phyloP scores from a whole-genome alignment of 1,140 invertebrate genomes.

The Drosophila mojavensis region DNA sequence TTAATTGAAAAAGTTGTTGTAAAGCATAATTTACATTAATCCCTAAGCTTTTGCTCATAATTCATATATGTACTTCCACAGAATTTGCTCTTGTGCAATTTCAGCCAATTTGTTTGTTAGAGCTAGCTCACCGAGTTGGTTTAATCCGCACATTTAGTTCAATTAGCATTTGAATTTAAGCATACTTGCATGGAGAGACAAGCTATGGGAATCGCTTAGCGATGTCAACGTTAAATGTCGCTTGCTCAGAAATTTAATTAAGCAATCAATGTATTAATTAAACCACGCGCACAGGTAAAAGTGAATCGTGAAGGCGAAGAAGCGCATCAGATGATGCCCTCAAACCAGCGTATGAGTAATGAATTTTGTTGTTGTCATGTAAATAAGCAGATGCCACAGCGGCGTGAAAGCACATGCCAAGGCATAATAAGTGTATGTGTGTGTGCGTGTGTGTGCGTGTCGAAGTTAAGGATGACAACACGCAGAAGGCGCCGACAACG shows the following conservation, averaged over 20 bases:
- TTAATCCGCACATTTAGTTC: not conserved
- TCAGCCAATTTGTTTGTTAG: too few species aligned
- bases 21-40: too few species aligned
- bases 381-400: conserved; percentile 48
- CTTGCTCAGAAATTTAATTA: conserved; percentile 62
- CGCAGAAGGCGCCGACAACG: conserved; percentile 17
- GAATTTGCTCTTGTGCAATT: too few species aligned
- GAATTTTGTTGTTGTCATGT: conserved; percentile 61
- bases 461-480: conserved; percentile 35
- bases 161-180: not conserved
- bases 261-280: conserved; percentile 71
- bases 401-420: conserved; percentile 3
- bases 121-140: not conserved
- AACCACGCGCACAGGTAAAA: conserved; percentile 22
- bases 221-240: conserved; percentile 36
- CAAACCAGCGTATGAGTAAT: conserved; percentile 42
- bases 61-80: too few species aligned
- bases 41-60: too few species aligned
- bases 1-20: too few species aligned
- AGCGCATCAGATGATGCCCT: conserved; percentile 29
- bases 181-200: not conserved
- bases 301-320: conserved; percentile 1
- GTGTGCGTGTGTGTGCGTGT: conserved; percentile 5
- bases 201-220: conserved; percentile 31
- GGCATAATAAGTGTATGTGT: not conserved